Evolutionary conservation across 2,888 invertebrate genomes (phyloP).

Genomic region (Eupithecia inturbata): DNA sequence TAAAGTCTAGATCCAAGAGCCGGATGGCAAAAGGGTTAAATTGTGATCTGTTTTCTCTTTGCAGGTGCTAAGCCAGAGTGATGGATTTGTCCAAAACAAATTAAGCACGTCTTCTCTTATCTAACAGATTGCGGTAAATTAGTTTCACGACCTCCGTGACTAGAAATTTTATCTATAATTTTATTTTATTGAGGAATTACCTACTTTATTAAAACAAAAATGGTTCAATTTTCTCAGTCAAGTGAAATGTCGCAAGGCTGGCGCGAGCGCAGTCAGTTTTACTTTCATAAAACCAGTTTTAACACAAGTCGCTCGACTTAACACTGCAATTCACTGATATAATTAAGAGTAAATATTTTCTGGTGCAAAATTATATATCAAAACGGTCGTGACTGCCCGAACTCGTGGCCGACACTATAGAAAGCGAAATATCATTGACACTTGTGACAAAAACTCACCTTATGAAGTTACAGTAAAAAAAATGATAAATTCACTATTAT

Average conservation of each 20-base stretch:
- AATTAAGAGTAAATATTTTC: conserved; percentile 59
- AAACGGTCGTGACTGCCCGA: conserved; percentile 68
- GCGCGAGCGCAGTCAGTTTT: conserved; percentile 56
- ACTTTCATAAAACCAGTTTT: conserved; percentile 75
- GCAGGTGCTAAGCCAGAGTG: neutral
- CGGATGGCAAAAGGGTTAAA: neutral
- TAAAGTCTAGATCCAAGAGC: neutral
- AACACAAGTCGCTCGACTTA: conserved; percentile 52
- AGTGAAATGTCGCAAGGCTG: conserved; percentile 69
- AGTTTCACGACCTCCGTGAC: neutral
- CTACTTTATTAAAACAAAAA: conserved; percentile 48
- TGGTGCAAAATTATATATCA: conserved; percentile 57
- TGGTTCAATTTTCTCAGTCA: conserved; percentile 58
- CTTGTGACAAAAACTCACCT: conserved; percentile 67
- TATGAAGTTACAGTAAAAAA: conserved; percentile 61
- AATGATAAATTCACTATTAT: conserved; percentile 65
- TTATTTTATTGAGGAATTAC: conserved; percentile 45
- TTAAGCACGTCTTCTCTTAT: neutral
- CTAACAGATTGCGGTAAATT: conserved; percentile 7
- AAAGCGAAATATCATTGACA: conserved; percentile 77
- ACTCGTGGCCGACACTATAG: conserved; percentile 80
- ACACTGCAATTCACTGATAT: conserved; percentile 47
- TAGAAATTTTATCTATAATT: conserved; percentile 24
- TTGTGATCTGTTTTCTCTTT: neutral
- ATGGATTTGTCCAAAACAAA: neutral